These are phyloP conservation scores for Drosophila carrolli DNA, from an alignment of 1,140 invertebrate species.

Conservation along the genomic window DNA sequence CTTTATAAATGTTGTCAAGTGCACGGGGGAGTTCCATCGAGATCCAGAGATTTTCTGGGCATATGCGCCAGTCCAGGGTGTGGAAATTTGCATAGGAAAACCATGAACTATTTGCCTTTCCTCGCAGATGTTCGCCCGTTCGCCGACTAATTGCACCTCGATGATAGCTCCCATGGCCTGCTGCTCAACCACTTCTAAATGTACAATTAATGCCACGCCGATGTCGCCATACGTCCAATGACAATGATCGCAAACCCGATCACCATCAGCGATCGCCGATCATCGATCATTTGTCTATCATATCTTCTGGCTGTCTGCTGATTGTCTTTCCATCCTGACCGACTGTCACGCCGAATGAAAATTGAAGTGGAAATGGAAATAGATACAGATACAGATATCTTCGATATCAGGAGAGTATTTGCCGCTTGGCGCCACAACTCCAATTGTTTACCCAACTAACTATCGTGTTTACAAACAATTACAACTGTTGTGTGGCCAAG, in stretches of 20 bases:
- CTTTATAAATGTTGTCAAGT: constrained; percentile 66
- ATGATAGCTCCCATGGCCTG: constrained; percentile 13
- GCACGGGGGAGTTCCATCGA: constrained; percentile 8
- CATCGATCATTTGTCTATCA: constrained; percentile 61
- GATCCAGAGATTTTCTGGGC: constrained; percentile 31
- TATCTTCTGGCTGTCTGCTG: constrained; percentile 47
- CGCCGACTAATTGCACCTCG: constrained; percentile 56
- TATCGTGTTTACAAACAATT: constrained; percentile 81
- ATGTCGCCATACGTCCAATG: constrained; percentile 56
- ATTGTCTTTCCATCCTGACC: constrained; percentile 53
- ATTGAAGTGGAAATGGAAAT: constrained; percentile 22
- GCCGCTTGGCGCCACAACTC: constrained; percentile 74
- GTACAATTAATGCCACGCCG: constrained; percentile 57
- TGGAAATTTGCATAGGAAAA: constrained; percentile 75
- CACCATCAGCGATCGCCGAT: constrained; percentile 57
- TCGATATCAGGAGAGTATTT: constrained; percentile 60
- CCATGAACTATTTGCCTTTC: constrained; percentile 67
- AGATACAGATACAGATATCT: constrained; percentile 29
- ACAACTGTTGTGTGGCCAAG: constrained; percentile 65
- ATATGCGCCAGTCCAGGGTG: constrained; percentile 51
- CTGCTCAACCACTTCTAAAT: constrained; percentile 34
- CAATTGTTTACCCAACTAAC: constrained; percentile 71
- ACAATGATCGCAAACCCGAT: constrained; percentile 50
- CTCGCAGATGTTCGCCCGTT: constrained; percentile 64
- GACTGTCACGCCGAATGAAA: constrained; percentile 30